Base-by-base conservation (phyloP, 2,797 vertebrate genomes). In the Tapirus indicus region DNA sequence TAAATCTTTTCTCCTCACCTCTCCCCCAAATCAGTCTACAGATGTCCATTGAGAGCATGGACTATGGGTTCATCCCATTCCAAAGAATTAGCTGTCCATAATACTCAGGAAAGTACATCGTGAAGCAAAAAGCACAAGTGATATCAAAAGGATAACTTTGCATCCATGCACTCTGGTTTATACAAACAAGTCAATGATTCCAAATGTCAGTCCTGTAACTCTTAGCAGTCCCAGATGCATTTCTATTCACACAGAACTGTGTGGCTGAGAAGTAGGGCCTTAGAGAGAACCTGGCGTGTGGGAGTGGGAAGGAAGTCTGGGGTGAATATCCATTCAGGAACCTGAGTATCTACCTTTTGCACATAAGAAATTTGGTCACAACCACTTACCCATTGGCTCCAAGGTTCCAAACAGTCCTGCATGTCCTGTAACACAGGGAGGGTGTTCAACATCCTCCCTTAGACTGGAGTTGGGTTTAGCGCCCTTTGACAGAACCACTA, bases 1-100 rank as follows among this genome's bases (percentile, higher is more conserved):
- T 78, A 72, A 93, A 91, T 89, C 74, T 35, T 96, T 89, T 87
- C 69, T 91, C 49, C 47, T 85, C 4, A 60, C 3, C 23, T 78
- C 58, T 88, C 68, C 11, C 44, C 60, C 41, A 88, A 23, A 77
- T 47, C n/a, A 66, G 1, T 62, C 18, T 79, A 62, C 35, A n/a
- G 10, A 25, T 47, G 10, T 89, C 93, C 52, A 58, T 0, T 78
- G 64, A 90, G 2, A 91, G 66, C 38, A 60, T 13, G 25, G 21
- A 23, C 44, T 90, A 35, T 21, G 32, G 29, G 11, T 58, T 64
- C 68, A 72, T 20, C 35, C 14, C 89, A 54, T 78, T 58, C 29
- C 80, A 93, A 80, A 92, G 41, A 75, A 72, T 72, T 32, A 44
- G 32, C 12, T 64, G 16, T 35, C 69, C 69, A 60, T 16, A 75